Conservation (phyloP, 2,888 invertebrate genomes). For the Dolichopus griseipennis region DNA sequence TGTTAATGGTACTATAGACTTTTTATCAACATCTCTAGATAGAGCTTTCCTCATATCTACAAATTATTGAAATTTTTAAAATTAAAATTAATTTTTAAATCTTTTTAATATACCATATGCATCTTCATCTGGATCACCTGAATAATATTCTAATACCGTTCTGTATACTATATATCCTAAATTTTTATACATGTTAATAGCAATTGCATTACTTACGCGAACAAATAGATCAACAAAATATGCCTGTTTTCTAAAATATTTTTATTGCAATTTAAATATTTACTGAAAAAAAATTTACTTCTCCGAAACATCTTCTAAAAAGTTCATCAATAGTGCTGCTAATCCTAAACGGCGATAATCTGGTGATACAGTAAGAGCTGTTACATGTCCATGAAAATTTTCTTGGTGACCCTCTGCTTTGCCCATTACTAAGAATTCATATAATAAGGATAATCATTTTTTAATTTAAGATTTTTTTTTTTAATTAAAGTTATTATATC, state of each 20-base stretch:
- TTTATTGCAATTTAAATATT: slow-evolving; percentile 14
- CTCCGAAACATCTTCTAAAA: slow-evolving; percentile 92
- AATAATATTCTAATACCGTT: slow-evolving; percentile 95
- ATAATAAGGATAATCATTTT: background rate
- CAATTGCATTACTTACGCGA: slow-evolving; percentile 92
- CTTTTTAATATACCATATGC: slow-evolving; percentile 70
- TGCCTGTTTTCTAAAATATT: slow-evolving; percentile 74
- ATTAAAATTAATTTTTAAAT: background rate
- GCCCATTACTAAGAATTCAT: slow-evolving; percentile 74
- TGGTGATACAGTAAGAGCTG: slow-evolving; percentile 92
- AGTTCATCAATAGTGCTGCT: slow-evolving; percentile 88
- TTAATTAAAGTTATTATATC: background rate
- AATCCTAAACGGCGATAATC: slow-evolving; percentile 86
- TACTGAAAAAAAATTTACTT: slow-evolving; percentile 52
- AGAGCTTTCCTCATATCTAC: slow-evolving; percentile 98
- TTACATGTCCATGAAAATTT: slow-evolving; percentile 99
- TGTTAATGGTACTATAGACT: slow-evolving; percentile 83
- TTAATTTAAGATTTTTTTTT: background rate
- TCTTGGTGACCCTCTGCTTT: slow-evolving; percentile 94
- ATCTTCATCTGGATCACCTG: slow-evolving; percentile 96
- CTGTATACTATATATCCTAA: slow-evolving; percentile 94
- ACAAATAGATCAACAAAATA: slow-evolving; percentile 99
- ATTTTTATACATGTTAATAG: slow-evolving; percentile 94
- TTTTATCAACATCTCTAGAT: slow-evolving; percentile 81
- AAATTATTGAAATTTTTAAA: slow-evolving; percentile 7